Conservation (phyloP, 2,113 vertebrate species). For the Melanerpes aurifrons region DNA sequence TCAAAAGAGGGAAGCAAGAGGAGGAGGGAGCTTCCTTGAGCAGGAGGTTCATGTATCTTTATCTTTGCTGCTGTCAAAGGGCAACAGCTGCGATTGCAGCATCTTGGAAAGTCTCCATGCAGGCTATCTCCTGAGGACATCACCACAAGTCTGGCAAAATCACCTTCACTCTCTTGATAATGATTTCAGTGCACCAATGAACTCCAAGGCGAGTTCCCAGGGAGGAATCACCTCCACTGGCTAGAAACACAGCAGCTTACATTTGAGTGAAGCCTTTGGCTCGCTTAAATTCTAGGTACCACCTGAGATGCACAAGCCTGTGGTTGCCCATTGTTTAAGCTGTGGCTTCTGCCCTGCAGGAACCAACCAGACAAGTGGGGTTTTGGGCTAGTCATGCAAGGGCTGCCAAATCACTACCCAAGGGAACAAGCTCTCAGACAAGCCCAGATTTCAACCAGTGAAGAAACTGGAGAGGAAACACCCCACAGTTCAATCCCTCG, state of each 20-base stretch:
- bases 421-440: not conserved
- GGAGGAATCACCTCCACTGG: not conserved
- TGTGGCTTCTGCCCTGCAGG: not conserved
- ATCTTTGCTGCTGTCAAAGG: constrained; percentile 64
- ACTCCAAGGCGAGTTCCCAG: not conserved
- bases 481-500: not conserved
- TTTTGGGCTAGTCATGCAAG: not conserved
- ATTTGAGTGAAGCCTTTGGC: not conserved
- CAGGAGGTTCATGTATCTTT: not conserved
- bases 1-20: not conserved
- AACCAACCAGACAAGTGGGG: not conserved
- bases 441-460: not conserved
- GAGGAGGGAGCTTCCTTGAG: not conserved
- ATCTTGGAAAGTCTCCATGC: not conserved
- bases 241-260: not conserved
- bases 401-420: not conserved
- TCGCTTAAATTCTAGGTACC: not conserved
- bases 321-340: not conserved
- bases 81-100: constrained; percentile 42
- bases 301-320: not conserved
- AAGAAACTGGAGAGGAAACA: not conserved
- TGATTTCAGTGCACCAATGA: constrained; percentile 7
- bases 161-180: constrained; percentile 68
- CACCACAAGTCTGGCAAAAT: not conserved
- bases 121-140: not conserved